Percentiles rank a stretch among this genome's conserved stretches.
These are phyloP conservation scores for Gracilinanus agilis DNA, from an alignment of 2,113 vertebrate species.

Conservation along the genomic window DNA sequence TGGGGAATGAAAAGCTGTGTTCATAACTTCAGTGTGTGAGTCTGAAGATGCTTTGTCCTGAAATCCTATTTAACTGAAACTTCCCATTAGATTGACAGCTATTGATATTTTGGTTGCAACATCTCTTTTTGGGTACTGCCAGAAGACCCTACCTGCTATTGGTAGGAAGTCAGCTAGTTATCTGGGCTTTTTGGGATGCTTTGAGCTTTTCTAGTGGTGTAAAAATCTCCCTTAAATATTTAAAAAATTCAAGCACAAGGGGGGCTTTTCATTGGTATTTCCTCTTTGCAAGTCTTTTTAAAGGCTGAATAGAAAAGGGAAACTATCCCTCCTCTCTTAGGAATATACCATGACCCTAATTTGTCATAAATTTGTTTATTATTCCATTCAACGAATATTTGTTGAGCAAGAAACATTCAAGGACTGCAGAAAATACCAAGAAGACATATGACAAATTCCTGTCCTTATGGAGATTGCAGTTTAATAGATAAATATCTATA, in stretches of 20 bases:
- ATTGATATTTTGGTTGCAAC: background rate
- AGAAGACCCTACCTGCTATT: background rate
- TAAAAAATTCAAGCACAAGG: background rate
- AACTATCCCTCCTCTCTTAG: background rate
- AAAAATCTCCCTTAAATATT: background rate
- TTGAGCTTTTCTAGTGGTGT: background rate
- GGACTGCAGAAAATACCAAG: background rate
- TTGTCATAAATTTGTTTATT: background rate
- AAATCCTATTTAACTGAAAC: background rate
- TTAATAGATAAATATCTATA: background rate
- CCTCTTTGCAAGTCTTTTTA: background rate
- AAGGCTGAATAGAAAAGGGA: background rate
- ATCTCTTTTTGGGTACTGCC: background rate
- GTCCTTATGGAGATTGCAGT: background rate
- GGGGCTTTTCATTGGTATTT: background rate
- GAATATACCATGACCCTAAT: background rate
- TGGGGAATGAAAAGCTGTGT: background rate
- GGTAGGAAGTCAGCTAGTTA: background rate
- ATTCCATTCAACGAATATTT: background rate
- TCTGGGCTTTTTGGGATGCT: background rate
- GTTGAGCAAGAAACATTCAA: background rate
- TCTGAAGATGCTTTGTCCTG: background rate
- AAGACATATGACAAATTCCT: background rate
- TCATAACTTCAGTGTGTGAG: constrained; percentile 1
- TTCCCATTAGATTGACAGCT: background rate